phyloP scores from a whole-genome alignment of 2,113 vertebrate genomes.

The Rattus rattus region DNA sequence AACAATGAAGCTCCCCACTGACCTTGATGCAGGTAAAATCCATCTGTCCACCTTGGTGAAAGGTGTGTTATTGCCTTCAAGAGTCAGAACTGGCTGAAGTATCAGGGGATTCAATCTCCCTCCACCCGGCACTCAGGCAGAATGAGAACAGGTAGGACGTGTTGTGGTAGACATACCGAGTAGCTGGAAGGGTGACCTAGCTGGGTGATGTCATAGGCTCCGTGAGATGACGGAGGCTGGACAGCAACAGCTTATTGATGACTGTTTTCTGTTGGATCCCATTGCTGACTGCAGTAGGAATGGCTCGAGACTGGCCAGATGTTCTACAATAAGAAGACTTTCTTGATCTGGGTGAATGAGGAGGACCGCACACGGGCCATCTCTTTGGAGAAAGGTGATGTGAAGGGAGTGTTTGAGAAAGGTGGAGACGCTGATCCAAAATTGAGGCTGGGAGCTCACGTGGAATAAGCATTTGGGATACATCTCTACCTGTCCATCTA shows the following conservation, averaged over 20 bases:
- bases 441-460: slow-evolving; percentile 93
- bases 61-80: slow-evolving; percentile 95
- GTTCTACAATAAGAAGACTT: slow-evolving; percentile 91
- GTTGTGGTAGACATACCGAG: slow-evolving; percentile 86
- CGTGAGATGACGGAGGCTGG: slow-evolving; percentile 89
- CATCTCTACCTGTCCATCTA: slow-evolving; percentile 91
- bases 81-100: slow-evolving; percentile 93
- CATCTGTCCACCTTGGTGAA: slow-evolving; percentile 94
- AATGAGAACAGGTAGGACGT: slow-evolving; percentile 89
- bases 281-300: slow-evolving; percentile 89
- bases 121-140: slow-evolving; percentile 88
- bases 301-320: slow-evolving; percentile 92
- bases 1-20: slow-evolving; percentile 94
- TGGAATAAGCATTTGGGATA: slow-evolving; percentile 91
- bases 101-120: slow-evolving; percentile 91
- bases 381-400: slow-evolving; percentile 95
- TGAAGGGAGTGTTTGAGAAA: slow-evolving; percentile 97
- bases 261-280: slow-evolving; percentile 93
- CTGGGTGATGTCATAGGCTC: slow-evolving; percentile 89
- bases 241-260: slow-evolving; percentile 91
- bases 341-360: slow-evolving; percentile 91
- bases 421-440: slow-evolving; percentile 90
- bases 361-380: slow-evolving; percentile 91
- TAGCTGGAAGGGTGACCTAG: slow-evolving; percentile 87
- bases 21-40: slow-evolving; percentile 93